Conservation (phyloP, 2,888 invertebrate genomes). For the Mellilla xanthometata region DNA sequence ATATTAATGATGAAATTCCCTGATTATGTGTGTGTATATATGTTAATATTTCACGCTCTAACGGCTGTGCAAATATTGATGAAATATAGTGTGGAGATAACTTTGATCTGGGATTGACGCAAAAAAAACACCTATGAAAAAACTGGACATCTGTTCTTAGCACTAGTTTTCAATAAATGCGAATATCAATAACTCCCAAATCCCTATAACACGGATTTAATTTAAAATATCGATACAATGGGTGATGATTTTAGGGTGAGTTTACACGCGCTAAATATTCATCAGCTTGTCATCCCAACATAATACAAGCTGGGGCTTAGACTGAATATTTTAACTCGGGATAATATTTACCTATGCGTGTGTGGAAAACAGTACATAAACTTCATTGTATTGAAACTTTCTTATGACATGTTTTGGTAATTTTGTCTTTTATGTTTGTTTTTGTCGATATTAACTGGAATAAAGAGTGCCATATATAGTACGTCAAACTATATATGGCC, state of each 20-base stretch:
- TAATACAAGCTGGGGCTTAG: constrained; percentile 27
- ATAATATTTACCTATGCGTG: constrained; percentile 24
- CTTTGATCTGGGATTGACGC: too few relatives aligned
- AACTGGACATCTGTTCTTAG: background rate
- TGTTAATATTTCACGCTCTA: too few relatives aligned
- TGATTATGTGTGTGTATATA: too few relatives aligned
- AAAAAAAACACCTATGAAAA: too few relatives aligned
- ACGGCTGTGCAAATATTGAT: too few relatives aligned
- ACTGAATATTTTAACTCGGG: constrained; percentile 27
- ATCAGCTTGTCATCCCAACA: constrained; percentile 28
- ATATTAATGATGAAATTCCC: too few relatives aligned
- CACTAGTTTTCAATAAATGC: background rate
- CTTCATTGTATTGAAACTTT: background rate
- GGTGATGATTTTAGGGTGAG: constrained; percentile 17
- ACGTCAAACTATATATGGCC: too few relatives aligned
- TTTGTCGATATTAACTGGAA: too few relatives aligned
- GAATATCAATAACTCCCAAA: background rate
- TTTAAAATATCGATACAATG: constrained; percentile 13
- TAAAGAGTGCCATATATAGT: too few relatives aligned
- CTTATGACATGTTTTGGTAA: background rate
- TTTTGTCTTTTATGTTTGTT: too few relatives aligned
- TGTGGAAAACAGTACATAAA: constrained; percentile 9
- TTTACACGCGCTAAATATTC: constrained; percentile 32
- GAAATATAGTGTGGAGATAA: too few relatives aligned
- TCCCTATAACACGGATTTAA: constrained; percentile 6